Evolutionary conservation across 1,140 invertebrate species (phyloP).

Genomic region (Drosophila guanche): DNA sequence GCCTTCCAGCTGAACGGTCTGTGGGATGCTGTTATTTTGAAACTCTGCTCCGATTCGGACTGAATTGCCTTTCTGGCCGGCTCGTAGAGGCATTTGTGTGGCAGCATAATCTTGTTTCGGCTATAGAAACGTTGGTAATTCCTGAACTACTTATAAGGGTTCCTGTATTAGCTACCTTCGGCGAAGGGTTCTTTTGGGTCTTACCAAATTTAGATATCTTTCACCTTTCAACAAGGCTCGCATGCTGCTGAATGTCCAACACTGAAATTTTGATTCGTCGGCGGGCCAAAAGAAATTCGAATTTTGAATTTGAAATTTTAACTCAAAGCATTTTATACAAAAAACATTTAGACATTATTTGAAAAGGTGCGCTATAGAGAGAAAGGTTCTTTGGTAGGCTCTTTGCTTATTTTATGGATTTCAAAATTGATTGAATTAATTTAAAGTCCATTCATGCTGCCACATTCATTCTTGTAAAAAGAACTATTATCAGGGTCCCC

Average conservation of each 20-base stretch:
- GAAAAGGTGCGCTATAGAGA: no score
- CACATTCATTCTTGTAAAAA: no score
- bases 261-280: not conserved
- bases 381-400: no score
- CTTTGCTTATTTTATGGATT: no score
- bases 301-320: not conserved
- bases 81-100: not conserved
- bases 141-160: not conserved
- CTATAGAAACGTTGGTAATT: not conserved
- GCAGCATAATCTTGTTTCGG: not conserved
- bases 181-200: not conserved
- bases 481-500: no score
- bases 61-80: not conserved
- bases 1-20: not conserved
- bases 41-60: no score
- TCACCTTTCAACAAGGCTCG: conserved; percentile 11
- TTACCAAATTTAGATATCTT: conserved; percentile 1
- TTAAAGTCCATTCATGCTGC: no score
- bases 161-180: no score
- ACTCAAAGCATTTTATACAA: no score
- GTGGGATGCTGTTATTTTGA: not conserved
- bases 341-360: no score
- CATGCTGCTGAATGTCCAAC: conserved; percentile 15
- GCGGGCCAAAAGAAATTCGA: not conserved
- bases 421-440: no score